Base-by-base conservation (phyloP, 2,113 vertebrate genomes). In the Carlito syrichta region DNA sequence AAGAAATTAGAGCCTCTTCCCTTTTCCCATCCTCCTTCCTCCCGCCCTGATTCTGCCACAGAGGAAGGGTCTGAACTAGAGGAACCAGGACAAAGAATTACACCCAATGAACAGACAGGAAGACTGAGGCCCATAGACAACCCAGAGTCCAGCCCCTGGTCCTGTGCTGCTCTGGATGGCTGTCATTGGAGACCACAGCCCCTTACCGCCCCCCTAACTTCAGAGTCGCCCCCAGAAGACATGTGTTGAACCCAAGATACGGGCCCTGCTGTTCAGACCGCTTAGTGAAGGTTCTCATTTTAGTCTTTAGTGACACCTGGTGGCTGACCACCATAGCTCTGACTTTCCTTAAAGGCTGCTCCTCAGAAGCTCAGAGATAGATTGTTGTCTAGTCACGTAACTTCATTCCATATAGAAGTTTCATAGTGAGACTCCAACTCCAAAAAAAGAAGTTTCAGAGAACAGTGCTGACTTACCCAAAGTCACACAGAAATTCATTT, bases 231-330 rank as follows among this genome's bases (percentile, higher is more conserved):
- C 35, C 30, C 25, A 30, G n/a, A 68, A 62, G 30, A 10, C 17
- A 6, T 0, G 2, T 14, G 11, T 45, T 54, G 35, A 77, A 30
- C 43, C 30, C 35, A 74, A 0, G 40, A 3, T 20, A 19, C 0
- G 6, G 22, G 6, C 54, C 43, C 38, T 3, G 19, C 60, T 11
- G 0, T 0, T 5, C 30, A 89, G 0, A 17, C 20, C 1, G 56
- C 2, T 16, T 38, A 1, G 71, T 7, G 11, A 38, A 22, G 22
- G 71, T 27, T 60, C 63, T 89, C 10, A 2, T 43, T 54, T 89
- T 85, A n/a, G 86, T 76, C 74, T 96, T 69, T 86, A n/a, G 83
- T 8, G 92, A 43, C 97, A 91, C 45, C 97, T 96, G 27, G 83
- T 97, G 97, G 92, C 45, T 7, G 43, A 0, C 8, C 11, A 68